Conservation (phyloP, 2,797 vertebrate species). For the Xiphorhynchus erythropygius region DNA sequence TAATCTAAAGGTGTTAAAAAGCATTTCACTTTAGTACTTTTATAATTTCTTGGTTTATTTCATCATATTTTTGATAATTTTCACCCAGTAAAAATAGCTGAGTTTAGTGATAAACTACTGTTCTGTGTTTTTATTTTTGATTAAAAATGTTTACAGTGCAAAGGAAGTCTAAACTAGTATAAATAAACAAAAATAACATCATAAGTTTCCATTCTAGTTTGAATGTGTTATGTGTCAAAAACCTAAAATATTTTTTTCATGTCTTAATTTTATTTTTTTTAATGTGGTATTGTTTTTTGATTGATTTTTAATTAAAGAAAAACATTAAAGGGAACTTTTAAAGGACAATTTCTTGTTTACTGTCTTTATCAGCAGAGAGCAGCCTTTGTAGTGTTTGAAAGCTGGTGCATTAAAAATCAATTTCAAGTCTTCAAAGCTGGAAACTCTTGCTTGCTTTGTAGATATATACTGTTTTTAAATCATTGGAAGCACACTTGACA, state of each 20-base stretch:
- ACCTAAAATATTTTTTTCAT: conserved; percentile 34
- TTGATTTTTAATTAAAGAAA: conserved; percentile 78
- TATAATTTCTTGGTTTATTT: conserved; percentile 5
- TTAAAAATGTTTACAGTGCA: not conserved
- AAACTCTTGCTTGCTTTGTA: conserved; percentile 55
- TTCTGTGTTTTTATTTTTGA: not conserved
- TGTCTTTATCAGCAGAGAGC: conserved; percentile 75
- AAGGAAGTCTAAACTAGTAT: not conserved
- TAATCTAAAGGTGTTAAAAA: conserved; percentile 48
- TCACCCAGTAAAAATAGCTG: not conserved
- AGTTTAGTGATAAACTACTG: not conserved
- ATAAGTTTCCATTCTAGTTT: conserved; percentile 24
- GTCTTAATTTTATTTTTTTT: conserved; percentile 31
- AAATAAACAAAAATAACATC: conserved; percentile 32
- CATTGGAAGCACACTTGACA: conserved; percentile 45
- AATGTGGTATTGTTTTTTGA: conserved; percentile 48
- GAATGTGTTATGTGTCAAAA: not conserved
- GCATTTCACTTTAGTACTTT: conserved; percentile 42
- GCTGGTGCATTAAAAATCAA: conserved; percentile 73
- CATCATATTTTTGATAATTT: conserved; percentile 37
- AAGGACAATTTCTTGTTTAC: conserved; percentile 75
- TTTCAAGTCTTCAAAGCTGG: conserved; percentile 72
- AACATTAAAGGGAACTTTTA: conserved; percentile 72
- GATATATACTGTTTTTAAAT: conserved; percentile 60
- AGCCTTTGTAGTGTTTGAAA: conserved; percentile 75